Base-by-base conservation (phyloP, 2,888 invertebrate genomes). In the Phyllotreta striolata region DNA sequence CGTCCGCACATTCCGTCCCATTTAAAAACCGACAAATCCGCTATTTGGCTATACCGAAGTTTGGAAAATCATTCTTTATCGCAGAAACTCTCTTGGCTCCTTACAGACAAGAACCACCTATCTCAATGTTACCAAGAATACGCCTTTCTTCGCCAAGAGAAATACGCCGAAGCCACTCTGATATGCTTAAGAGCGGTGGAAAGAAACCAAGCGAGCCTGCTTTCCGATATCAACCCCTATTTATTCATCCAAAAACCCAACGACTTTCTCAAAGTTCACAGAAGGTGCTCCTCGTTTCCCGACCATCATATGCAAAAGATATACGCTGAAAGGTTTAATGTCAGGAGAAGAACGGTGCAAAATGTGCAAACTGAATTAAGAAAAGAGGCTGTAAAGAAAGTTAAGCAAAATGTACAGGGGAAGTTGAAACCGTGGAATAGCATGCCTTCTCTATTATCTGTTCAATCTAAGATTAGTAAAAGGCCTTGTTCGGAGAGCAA, bases 141-240 rank as follows among this genome's bases (percentile, higher is more conserved):
- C 75, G 87, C 89, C 12, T 89, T 86, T 77, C 77, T 89, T 61
- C 83, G 86, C 51, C 86, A 87, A 74, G 83, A 85, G 68, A 81
- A 83, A 62, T 86, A 87, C 76, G 84, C 86, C 9, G 87, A 87
- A 72, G 86, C 88, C 1, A 81, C 87, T 1, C 80, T 89, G 43
- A 85, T 88, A 40, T 89, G 88, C 73, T 79, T 89, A 46, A 83
- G 85, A 70, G 88, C 89, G 14, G 84, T 89, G 0, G 89, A 89
- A 79, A 81, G 86, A 55, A 87, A 87, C 76, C 87, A 88, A 72
- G 84, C 85, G 24, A 84, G 84, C 62, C 76, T 89, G 49, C 80
- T 89, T 39, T 85, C 86, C 7, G 88, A 89, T 78, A 86, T 89
- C 57, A 85, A 88, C 76, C 84, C 85, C 1, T 80, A 83, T 66